Conservation (phyloP, 2,888 invertebrate genomes). For the Dexiosoma caninum region DNA sequence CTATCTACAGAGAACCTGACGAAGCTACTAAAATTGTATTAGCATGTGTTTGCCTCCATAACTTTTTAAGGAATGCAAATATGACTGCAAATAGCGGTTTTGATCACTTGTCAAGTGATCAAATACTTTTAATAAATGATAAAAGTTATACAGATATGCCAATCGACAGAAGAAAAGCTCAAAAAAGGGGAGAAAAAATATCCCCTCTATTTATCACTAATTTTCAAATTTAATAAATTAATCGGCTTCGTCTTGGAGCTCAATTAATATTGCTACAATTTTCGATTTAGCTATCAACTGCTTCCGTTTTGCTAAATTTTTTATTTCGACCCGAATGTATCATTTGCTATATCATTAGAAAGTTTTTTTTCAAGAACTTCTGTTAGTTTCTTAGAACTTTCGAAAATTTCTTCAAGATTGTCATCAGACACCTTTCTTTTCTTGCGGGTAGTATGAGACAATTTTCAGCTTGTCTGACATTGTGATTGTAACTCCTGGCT, state of each 20-base stretch:
- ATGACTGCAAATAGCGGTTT: neutral
- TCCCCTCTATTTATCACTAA: neutral
- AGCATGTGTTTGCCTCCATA: constrained; percentile 14
- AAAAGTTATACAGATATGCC: neutral
- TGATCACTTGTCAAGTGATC: neutral
- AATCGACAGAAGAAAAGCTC: neutral
- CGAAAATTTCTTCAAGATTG: neutral
- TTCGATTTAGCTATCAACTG: constrained; percentile 2
- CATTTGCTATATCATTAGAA: neutral
- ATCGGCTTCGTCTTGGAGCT: neutral
- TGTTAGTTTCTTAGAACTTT: neutral
- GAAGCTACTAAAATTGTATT: constrained; percentile 18
- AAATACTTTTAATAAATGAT: neutral
- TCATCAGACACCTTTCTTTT: neutral
- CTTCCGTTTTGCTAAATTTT: neutral
- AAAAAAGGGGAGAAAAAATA: constrained; percentile 13
- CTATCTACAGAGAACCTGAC: constrained; percentile 17
- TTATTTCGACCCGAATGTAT: neutral
- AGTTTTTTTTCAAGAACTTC: constrained; percentile 5
- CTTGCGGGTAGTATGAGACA: neutral
- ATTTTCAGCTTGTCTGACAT: neutral
- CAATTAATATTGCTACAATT: neutral
- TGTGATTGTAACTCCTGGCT: too few relatives aligned
- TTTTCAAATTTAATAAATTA: neutral
- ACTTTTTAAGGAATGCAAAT: constrained; percentile 17